Percentiles rank a stretch among this genome's conserved stretches.
Evolutionary conservation across 1,140 invertebrate genomes (phyloP).

Genomic region (Stegodyphus dumicola): DNA sequence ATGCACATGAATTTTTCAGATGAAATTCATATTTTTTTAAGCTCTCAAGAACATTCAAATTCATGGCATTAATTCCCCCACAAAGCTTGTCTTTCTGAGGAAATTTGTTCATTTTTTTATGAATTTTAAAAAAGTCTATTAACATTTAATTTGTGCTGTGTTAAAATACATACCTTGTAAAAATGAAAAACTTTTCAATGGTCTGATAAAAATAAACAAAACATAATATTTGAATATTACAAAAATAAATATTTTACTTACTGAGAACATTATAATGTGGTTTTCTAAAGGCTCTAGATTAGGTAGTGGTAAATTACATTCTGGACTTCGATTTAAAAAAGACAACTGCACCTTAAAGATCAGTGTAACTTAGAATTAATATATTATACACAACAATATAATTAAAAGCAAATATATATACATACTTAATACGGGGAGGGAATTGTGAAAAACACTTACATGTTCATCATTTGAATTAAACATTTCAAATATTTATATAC

Average conservation of each 20-base stretch:
- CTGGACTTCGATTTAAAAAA: conserved; percentile 31
- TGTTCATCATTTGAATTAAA: no score
- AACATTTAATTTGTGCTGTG: neutral
- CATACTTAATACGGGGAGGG: no score
- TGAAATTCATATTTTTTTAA: no score
- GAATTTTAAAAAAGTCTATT: neutral
- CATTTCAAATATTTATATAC: no score
- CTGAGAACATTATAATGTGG: conserved; percentile 47
- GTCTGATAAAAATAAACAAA: neutral
- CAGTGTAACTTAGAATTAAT: no score
- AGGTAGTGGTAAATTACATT: conserved; percentile 33
- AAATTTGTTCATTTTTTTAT: neutral
- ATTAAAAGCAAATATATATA: no score
- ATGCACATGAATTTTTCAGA: no score
- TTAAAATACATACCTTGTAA: neutral
- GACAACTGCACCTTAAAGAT: neutral
- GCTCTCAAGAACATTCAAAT: no score
- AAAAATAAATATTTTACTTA: neutral
- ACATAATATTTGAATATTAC: neutral
- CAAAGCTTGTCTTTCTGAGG: no score
- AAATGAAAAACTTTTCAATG: neutral
- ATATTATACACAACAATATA: no score
- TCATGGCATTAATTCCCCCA: no score
- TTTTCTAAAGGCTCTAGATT: conserved; percentile 37
- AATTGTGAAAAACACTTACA: no score